These are phyloP conservation scores for Zapornia atra DNA, from an alignment of 2,113 vertebrate genomes.

Conservation along the genomic window DNA sequence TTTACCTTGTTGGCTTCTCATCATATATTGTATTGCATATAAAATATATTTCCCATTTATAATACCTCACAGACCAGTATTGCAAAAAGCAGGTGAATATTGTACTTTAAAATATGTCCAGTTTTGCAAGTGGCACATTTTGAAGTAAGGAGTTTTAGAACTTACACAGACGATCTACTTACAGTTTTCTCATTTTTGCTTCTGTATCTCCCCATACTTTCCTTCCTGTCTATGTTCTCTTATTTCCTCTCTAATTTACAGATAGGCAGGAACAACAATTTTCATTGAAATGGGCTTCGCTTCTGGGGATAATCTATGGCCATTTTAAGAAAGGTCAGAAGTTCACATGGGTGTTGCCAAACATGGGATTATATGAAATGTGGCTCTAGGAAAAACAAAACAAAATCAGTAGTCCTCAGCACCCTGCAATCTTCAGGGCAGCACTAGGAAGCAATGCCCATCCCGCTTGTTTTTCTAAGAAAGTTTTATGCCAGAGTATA, in stretches of 20 bases:
- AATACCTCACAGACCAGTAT: not conserved
- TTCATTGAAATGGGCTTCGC: not conserved
- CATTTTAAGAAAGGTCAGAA: not conserved
- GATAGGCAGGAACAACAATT: not conserved
- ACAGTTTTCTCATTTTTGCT: not conserved
- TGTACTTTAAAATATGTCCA: not conserved
- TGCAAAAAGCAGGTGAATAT: not conserved
- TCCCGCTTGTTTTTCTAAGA: not conserved
- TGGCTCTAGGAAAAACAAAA: not conserved
- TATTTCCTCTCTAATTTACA: not conserved
- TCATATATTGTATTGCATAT: not conserved
- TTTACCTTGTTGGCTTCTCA: not conserved
- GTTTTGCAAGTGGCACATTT: not conserved
- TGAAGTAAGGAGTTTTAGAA: not conserved
- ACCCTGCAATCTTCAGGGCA: not conserved
- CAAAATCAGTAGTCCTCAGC: not conserved
- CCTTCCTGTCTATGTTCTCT: not conserved
- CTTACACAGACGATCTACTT: not conserved
- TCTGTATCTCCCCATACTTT: not conserved
- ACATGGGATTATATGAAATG: not conserved
- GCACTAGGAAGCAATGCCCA: not conserved
- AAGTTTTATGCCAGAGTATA: not conserved
- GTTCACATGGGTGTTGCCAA: not conserved
- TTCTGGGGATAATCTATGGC: not conserved
- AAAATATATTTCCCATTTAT: not conserved